These are phyloP conservation scores for Pangasius mekongensis DNA, from an alignment of 2,797 vertebrate species.

Conservation along the genomic window DNA sequence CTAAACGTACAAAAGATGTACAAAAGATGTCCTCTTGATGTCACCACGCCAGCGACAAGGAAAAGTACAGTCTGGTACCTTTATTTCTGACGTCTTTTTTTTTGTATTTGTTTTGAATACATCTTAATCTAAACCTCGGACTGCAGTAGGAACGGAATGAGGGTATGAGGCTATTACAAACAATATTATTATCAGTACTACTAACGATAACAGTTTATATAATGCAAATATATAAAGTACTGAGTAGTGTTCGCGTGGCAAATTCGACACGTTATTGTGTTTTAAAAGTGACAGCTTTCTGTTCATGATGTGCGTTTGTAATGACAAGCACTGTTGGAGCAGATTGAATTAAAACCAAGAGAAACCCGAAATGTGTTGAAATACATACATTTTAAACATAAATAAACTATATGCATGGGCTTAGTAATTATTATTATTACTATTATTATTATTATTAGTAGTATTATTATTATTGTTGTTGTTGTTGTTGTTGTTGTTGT, in stretches of 20 bases:
- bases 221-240: no score
- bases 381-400: neutral
- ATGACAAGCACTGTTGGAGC: neutral
- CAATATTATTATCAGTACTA: neutral
- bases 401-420: neutral
- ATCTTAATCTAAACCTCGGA: neutral
- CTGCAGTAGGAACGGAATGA: neutral
- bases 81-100: neutral
- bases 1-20: no score
- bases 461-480: neutral
- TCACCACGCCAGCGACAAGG: neutral
- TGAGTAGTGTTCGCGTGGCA: no score
- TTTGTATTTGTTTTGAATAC: neutral
- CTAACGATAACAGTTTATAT: neutral
- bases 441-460: neutral
- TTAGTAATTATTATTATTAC: neutral
- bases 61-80: neutral
- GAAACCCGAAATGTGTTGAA: neutral
- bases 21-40: neutral
- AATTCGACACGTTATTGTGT: neutral
- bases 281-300: neutral
- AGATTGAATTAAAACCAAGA: neutral
- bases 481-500: neutral
- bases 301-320: neutral
- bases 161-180: neutral